Percentiles rank a stretch among this genome's conserved stretches.
phyloP scores from a whole-genome alignment of 2,888 invertebrate species.

The Stegana nigrithorax region DNA sequence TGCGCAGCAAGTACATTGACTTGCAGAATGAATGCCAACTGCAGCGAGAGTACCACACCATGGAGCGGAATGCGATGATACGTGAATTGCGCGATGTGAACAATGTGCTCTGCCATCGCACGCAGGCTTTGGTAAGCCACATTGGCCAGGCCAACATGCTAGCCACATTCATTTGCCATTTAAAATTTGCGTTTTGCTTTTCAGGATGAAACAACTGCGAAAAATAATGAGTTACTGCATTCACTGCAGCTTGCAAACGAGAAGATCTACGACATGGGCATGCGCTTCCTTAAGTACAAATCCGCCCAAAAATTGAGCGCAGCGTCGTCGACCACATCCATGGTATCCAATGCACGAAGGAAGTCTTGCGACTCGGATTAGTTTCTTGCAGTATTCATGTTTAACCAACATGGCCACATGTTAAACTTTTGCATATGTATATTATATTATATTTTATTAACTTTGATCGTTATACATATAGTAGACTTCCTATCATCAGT shows the following conservation, averaged over 20 bases:
- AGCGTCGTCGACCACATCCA: too few relatives aligned
- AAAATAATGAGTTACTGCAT: slow-evolving; percentile 37
- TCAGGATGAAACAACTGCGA: slow-evolving; percentile 40
- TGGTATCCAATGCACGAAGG: too few relatives aligned
- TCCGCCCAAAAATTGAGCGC: too few relatives aligned
- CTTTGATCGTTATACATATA: background rate
- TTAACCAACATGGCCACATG: too few relatives aligned
- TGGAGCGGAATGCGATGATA: slow-evolving; percentile 56
- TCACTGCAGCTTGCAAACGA: slow-evolving; percentile 47
- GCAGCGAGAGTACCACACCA: slow-evolving; percentile 59
- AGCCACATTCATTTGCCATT: too few relatives aligned
- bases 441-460: too few relatives aligned
- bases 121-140: slow-evolving; percentile 37
- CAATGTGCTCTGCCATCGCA: slow-evolving; percentile 31
- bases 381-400: too few relatives aligned
- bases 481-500: background rate
- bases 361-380: too few relatives aligned
- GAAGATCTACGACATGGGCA: slow-evolving; percentile 50
- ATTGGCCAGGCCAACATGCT: too few relatives aligned
- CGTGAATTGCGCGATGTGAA: slow-evolving; percentile 51
- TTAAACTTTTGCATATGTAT: too few relatives aligned
- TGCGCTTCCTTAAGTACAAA: slow-evolving; percentile 50
- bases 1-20: slow-evolving; percentile 50
- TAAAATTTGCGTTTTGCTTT: background rate
- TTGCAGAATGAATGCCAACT: slow-evolving; percentile 50